Conservation (phyloP, 2,797 vertebrate genomes). For the Paguma larvata region DNA sequence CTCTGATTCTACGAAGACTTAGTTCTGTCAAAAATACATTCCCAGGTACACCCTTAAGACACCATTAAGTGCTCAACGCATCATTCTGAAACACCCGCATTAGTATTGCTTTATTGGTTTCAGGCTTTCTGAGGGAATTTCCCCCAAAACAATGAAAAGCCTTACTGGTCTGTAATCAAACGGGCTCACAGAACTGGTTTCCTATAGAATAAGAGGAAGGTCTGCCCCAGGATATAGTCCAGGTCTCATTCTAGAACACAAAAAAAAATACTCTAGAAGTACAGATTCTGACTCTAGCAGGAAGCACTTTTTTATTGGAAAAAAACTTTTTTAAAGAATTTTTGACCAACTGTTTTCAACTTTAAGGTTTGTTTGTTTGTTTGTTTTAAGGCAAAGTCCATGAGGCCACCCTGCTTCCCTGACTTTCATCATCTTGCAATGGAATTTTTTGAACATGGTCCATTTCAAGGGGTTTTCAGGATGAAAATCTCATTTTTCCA, state of each 20-base stretch:
- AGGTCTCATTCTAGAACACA: neutral
- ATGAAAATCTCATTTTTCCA: slow-evolving; percentile 45
- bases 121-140: neutral
- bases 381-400: neutral
- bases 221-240: neutral
- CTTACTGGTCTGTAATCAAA: neutral
- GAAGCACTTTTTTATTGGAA: neutral
- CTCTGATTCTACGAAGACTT: neutral
- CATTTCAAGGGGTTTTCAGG: neutral
- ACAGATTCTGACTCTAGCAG: neutral
- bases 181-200: neutral
- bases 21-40: neutral
- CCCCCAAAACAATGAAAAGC: neutral
- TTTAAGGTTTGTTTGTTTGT: too few species aligned
- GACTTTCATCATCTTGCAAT: neutral
- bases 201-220: neutral
- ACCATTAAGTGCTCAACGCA: neutral
- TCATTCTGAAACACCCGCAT: neutral
- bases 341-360: neutral
- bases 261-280: neutral
- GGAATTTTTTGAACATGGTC: neutral
- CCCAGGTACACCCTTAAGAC: neutral
- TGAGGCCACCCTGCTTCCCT: neutral
- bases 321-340: neutral
- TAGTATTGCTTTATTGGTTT: neutral